Percentiles rank a stretch among this genome's conserved stretches.
Evolutionary conservation across 2,797 vertebrate genomes (phyloP).

Genomic region (Chaetophractus vellerosus): DNA sequence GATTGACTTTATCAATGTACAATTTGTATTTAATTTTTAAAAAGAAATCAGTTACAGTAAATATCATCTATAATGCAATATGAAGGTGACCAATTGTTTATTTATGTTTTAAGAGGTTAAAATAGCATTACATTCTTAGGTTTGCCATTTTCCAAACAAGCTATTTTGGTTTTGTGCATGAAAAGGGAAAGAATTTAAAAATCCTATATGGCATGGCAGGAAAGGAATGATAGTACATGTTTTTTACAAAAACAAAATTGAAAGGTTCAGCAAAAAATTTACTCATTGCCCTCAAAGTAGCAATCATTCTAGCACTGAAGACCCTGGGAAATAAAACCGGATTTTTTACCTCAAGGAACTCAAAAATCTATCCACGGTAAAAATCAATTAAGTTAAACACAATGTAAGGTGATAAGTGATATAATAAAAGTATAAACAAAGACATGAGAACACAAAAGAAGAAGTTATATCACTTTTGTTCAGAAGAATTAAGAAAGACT

Average conservation of each 20-base stretch:
- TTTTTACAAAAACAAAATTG: constrained; percentile 38
- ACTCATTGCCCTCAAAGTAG: background rate
- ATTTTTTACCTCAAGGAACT: background rate
- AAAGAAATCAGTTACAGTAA: constrained; percentile 43
- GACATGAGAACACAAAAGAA: background rate
- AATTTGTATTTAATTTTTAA: background rate
- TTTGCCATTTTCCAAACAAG: background rate
- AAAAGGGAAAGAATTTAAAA: constrained; percentile 41
- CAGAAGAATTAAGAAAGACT: background rate
- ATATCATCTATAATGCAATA: background rate
- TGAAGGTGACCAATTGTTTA: background rate
- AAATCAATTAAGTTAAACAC: constrained; percentile 37
- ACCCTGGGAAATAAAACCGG: background rate
- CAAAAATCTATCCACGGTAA: constrained; percentile 16
- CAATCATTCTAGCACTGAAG: background rate
- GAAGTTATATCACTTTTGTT: background rate
- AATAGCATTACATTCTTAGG: background rate
- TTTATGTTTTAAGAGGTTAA: constrained; percentile 42
- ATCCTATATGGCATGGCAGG: background rate
- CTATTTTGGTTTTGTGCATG: constrained; percentile 38
- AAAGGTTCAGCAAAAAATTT: background rate
- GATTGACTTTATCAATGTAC: background rate
- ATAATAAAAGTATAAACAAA: background rate
- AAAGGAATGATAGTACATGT: background rate
- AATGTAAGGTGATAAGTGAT: background rate